These are phyloP conservation scores for Pan paniscus DNA, from an alignment of 2,113 vertebrate species.

Conservation along the genomic window DNA sequence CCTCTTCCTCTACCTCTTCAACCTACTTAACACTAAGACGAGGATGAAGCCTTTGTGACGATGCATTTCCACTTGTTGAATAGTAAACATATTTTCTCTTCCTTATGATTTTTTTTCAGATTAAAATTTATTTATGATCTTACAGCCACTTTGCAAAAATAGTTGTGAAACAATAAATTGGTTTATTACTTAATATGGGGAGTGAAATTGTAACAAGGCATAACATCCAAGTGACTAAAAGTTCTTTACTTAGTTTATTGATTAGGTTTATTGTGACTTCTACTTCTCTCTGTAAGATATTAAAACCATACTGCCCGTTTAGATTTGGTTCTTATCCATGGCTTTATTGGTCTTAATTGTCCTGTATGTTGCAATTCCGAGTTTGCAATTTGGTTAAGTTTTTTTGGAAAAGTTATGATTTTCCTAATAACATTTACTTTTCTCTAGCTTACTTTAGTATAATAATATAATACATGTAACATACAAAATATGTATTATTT, in stretches of 20 bases:
- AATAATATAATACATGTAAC: not conserved
- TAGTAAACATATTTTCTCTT: not conserved
- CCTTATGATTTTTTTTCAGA: not conserved
- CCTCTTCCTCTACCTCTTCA: not conserved
- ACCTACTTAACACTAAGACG: not conserved
- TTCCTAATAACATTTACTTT: not conserved
- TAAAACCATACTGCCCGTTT: not conserved
- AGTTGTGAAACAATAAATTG: conserved; percentile 4
- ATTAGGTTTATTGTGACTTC: not conserved
- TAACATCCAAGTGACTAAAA: not conserved
- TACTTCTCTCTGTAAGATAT: not conserved
- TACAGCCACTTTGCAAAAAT: not conserved
- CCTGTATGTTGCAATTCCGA: not conserved
- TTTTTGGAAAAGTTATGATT: not conserved
- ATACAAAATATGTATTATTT: not conserved
- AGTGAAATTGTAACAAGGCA: not conserved
- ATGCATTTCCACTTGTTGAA: not conserved
- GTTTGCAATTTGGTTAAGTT: not conserved
- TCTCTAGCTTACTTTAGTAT: not conserved
- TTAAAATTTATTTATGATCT: not conserved
- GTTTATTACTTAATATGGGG: not conserved
- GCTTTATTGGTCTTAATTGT: not conserved
- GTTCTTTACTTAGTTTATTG: not conserved
- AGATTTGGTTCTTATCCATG: not conserved
- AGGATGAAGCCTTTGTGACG: not conserved